Evolutionary conservation across 2,113 vertebrate genomes (phyloP).

Genomic region (Fregata magnificens): DNA sequence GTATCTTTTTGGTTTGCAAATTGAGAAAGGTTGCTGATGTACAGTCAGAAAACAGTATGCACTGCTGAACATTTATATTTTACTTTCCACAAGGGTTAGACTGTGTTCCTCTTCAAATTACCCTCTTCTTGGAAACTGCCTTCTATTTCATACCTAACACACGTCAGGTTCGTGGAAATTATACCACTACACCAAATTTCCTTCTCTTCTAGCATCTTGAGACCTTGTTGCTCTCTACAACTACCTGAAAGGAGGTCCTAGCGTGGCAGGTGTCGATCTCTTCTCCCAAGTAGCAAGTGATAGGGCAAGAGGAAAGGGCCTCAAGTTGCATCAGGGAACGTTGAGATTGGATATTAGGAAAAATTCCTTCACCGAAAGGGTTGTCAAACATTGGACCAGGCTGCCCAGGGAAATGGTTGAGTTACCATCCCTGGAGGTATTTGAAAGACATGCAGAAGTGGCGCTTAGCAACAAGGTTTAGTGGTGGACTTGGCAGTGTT

Average conservation of each 20-base stretch:
- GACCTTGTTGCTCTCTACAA: not conserved
- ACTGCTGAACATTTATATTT: not conserved
- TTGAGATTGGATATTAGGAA: no score
- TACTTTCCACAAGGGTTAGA: not conserved
- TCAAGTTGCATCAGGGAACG: no score
- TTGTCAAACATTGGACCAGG: no score
- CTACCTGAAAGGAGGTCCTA: not conserved
- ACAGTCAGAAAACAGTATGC: not conserved
- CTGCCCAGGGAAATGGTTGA: no score
- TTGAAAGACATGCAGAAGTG: not conserved
- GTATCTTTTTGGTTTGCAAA: not conserved
- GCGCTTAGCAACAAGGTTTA: not conserved
- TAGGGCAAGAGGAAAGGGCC: not conserved
- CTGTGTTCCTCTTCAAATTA: not conserved
- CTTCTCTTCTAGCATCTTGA: not conserved
- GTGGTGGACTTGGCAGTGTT: not conserved
- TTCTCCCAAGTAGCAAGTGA: not conserved
- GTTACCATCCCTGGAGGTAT: no score
- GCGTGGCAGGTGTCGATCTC: fast-evolving
- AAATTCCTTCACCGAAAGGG: no score
- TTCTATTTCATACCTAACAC: not conserved
- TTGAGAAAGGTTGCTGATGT: not conserved
- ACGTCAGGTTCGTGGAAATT: not conserved
- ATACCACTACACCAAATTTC: not conserved
- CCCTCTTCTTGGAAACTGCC: not conserved